Base-by-base conservation (phyloP, 2,113 vertebrate species). In the Perccottus glenii region DNA sequence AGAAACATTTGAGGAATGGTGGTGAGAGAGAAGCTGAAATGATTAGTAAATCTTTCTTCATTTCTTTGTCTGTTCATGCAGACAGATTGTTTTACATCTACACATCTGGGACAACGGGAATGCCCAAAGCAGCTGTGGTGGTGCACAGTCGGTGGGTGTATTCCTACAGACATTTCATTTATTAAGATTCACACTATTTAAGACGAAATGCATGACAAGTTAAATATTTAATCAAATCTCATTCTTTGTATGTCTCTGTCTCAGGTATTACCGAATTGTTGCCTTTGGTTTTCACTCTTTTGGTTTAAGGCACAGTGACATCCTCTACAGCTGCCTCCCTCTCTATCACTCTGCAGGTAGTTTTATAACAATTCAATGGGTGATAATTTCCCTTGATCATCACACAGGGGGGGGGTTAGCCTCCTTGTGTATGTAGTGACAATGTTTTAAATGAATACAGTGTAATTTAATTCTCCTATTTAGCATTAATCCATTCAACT, bases 261-360 rank as follows among this genome's bases (percentile, higher is more conserved):
- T 5, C 75, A 98, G 96, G 72, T 98, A 96, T 85, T 98, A 92
- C 53, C 93, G 95, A 5, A 98, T 98, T 0, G 91, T 93, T 2
- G 93, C 95, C 32, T 96, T 95, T 0, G 93, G 92, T 11, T 95
- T 94, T 83, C 85, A 94, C 9, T 89, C 94, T 15, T 98, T 96
- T 77, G 77, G 78, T 12, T 91, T 98, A 91, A 46, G 11, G 4
- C 72, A 50, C 0, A 57, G 91, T 0, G 96, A 96, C 8, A 47
- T 96, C 10, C 50, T 96, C 51, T 97, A 98, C 15, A 89, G 92
- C 90, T 96, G 95, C 67, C 90, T 97, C 55, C 95, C 96, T 0
- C 92, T 97, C 49, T 97, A 98, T 66, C 95, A 96, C 48, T 95
- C 95, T 0, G 95, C 96, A 88, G 96, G 96, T 96, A 55, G 40